Base-by-base conservation (phyloP, 2,888 invertebrate species). In the Cybosia mesomella region DNA sequence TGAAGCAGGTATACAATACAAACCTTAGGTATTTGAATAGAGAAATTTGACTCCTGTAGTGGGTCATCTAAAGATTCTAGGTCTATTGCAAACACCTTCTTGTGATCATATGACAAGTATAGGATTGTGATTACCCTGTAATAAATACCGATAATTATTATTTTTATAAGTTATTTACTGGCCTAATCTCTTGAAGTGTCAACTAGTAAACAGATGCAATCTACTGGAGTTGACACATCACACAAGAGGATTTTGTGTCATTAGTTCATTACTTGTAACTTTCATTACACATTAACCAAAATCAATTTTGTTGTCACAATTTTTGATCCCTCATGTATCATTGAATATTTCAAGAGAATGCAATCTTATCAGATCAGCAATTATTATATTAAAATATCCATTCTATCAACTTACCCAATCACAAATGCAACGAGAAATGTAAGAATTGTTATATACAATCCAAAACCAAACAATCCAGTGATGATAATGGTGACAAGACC, bases 41-140 rank as follows among this genome's bases (percentile, higher is more conserved):
- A 92, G 76, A 90, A 95, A 73, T 92, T 93, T 13, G 89, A 88
- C 81, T 92, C 91, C 72, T 94, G 94, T 59, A 95, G 81, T 22
- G 95, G 95, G 82, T 95, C 92, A 84, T 94, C 96, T 81, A 93
- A 85, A 81, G 83, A 91, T 79, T 91, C 94, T 79, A 94, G 83
- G 81, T 94, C 93, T 57, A 88, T 82, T 53, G 90, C 71, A 72
- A 94, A 94, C 82, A 94, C 84, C 67, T 91, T 91, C 71, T 87
- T 94, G 66, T 83, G 83, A 72, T 95, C 93, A 86, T 92, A 95
- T 58, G 85, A 90, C 75, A 91, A 88, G 77, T 93, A 92, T 22
- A 95, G 83, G 66, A 95, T 85, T 70, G 94, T 93, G 22, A 91
- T 66, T 21, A 91, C 80, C 63, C 94, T 95, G 88, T 57, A 88